These are phyloP conservation scores for Cabera pusaria DNA, from an alignment of 2,888 invertebrate species.

Conservation along the genomic window DNA sequence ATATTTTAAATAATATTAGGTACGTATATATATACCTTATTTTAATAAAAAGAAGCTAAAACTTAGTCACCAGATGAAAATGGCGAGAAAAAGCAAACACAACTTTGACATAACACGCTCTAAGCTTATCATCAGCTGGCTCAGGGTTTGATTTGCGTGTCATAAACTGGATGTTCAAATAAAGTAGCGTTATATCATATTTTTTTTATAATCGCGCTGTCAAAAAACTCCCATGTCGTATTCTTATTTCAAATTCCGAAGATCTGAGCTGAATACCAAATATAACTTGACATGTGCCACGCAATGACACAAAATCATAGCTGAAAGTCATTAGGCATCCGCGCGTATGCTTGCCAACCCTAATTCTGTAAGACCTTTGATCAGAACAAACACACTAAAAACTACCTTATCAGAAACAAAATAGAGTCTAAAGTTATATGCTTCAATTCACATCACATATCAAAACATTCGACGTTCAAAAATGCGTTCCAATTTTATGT, in stretches of 20 bases:
- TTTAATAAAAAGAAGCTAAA: too few relatives aligned
- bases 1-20: too few relatives aligned
- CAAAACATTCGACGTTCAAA: slow-evolving; percentile 27
- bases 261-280: slow-evolving; percentile 42
- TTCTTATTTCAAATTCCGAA: slow-evolving; percentile 34
- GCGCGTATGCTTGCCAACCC: slow-evolving; percentile 62
- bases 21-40: too few relatives aligned
- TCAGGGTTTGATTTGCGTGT: too few relatives aligned
- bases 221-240: too few relatives aligned
- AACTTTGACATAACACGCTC: too few relatives aligned
- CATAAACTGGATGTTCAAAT: too few relatives aligned
- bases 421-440: slow-evolving; percentile 38
- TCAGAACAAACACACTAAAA: slow-evolving; percentile 15
- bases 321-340: slow-evolving; percentile 79
- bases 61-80: too few relatives aligned
- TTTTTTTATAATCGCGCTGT: too few relatives aligned
- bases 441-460: slow-evolving; percentile 52
- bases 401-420: slow-evolving; percentile 13
- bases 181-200: too few relatives aligned
- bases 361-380: slow-evolving; percentile 61
- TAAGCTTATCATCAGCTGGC: too few relatives aligned
- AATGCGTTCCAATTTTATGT: slow-evolving; percentile 27
- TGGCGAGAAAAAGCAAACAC: too few relatives aligned
- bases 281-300: slow-evolving; percentile 62
- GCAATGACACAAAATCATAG: slow-evolving; percentile 73